A percentile compares a stretch with the other conserved stretches of the same genome.
These are phyloP conservation scores for Motacilla tschutschensis DNA, from an alignment of 2,113 vertebrate genomes.

Conservation along the genomic window DNA sequence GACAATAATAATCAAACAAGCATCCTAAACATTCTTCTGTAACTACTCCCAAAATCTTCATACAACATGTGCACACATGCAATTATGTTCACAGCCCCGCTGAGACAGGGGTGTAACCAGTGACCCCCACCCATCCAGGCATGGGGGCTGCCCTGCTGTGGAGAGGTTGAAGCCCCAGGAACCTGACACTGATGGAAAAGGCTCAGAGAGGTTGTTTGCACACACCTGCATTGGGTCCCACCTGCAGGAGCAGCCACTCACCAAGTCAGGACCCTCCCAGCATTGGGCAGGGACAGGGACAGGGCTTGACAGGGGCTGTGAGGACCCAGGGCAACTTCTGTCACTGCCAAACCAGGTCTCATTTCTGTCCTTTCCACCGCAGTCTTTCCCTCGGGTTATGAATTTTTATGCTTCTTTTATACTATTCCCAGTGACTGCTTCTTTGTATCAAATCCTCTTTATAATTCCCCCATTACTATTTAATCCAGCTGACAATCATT, in stretches of 20 bases:
- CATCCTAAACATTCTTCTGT: background rate
- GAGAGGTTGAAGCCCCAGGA: background rate
- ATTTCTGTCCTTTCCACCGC: background rate
- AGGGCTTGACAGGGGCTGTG: background rate
- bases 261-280: accelerated
- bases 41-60: background rate
- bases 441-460: background rate
- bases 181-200: background rate
- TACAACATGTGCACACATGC: background rate
- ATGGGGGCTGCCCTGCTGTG: background rate
- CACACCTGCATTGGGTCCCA: background rate
- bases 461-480: background rate
- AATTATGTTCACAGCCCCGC: accelerated
- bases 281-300: accelerated
- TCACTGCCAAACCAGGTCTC: background rate
- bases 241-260: accelerated
- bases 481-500: background rate
- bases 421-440: background rate
- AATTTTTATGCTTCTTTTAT: background rate
- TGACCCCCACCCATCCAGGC: accelerated
- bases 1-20: no score
- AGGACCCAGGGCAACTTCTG: background rate
- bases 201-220: accelerated
- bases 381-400: background rate
- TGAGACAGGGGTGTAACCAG: background rate